Evolutionary conservation across 2,797 vertebrate genomes (phyloP).

Genomic region (Strix occidentalis): DNA sequence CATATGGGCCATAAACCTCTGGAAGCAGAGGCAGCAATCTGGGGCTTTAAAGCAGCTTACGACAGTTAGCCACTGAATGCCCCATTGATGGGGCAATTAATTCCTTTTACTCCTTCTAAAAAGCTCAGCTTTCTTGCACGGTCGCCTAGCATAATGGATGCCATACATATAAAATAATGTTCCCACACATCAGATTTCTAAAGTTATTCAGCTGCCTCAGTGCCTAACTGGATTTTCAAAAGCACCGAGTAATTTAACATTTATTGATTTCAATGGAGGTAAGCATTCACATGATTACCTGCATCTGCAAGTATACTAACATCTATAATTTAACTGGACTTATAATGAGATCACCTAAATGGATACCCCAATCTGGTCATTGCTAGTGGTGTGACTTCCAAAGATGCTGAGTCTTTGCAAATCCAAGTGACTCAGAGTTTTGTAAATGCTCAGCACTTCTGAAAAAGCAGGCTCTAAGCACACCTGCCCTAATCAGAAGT

Average conservation of each 20-base stretch:
- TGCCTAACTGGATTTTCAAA: slow-evolving; percentile 26
- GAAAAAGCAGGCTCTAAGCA: neutral
- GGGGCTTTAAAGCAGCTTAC: neutral
- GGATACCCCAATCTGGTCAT: slow-evolving; percentile 2
- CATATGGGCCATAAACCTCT: neutral
- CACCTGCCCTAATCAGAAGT: slow-evolving; percentile 21
- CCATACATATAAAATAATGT: neutral
- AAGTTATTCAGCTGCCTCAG: neutral
- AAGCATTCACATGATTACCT: neutral
- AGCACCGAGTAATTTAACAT: neutral
- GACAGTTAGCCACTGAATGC: neutral
- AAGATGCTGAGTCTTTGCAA: slow-evolving; percentile 34
- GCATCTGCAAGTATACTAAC: neutral
- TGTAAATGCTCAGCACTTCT: slow-evolving; percentile 32
- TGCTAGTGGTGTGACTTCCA: slow-evolving; percentile 20
- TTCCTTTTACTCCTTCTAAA: neutral
- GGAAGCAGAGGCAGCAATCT: neutral
- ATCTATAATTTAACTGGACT: slow-evolving; percentile 16
- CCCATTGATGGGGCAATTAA: neutral
- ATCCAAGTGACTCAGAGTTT: slow-evolving; percentile 21
- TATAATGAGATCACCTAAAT: slow-evolving; percentile 27
- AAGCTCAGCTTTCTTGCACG: neutral
- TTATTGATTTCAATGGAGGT: slow-evolving; percentile 21
- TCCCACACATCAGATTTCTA: neutral
- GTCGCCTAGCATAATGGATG: neutral